Conservation (phyloP, 2,888 invertebrate species). For the Ormyrus thymus region DNA sequence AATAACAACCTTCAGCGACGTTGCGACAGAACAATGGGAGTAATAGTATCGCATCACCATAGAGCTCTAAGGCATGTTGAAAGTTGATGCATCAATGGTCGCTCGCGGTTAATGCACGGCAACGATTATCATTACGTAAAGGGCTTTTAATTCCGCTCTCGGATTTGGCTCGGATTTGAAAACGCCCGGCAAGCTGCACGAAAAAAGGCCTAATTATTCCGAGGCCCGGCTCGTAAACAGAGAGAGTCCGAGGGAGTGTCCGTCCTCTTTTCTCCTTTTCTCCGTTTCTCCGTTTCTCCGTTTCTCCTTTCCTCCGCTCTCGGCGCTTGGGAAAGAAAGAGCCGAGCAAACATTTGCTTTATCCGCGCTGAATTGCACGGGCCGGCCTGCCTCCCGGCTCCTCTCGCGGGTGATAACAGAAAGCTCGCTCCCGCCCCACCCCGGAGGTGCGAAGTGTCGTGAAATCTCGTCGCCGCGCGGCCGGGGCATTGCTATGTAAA, state of each 20-base stretch:
- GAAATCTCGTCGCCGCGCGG: constrained; percentile 36
- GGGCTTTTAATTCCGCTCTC: constrained; percentile 9
- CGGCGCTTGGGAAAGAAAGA: neutral
- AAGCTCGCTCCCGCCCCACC: constrained; percentile 2
- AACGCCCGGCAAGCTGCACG: neutral
- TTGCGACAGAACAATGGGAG: constrained; percentile 57
- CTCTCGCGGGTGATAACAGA: constrained; percentile 40
- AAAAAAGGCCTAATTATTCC: constrained; percentile 29
- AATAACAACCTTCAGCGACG: constrained; percentile 51
- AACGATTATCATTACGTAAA: constrained; percentile 53
- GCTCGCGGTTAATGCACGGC: constrained; percentile 21
- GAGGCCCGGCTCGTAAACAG: constrained; percentile 18
- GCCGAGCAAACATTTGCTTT: constrained; percentile 46
- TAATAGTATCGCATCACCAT: constrained; percentile 54
- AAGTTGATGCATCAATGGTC: constrained; percentile 55
- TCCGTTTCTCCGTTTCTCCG: too few relatives aligned
- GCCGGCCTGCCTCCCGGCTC: neutral
- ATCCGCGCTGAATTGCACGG: constrained; percentile 40
- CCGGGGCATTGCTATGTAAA: constrained; percentile 47
- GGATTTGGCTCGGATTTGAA: neutral
- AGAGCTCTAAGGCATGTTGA: constrained; percentile 45
- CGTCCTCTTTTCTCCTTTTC: constrained; percentile 27
- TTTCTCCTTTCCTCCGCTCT: neutral
- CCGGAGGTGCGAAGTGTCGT: constrained; percentile 52
- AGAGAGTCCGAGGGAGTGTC: constrained; percentile 26